Evolutionary conservation across 2,888 invertebrate genomes (phyloP).

Genomic region (Machimus rusticus): DNA sequence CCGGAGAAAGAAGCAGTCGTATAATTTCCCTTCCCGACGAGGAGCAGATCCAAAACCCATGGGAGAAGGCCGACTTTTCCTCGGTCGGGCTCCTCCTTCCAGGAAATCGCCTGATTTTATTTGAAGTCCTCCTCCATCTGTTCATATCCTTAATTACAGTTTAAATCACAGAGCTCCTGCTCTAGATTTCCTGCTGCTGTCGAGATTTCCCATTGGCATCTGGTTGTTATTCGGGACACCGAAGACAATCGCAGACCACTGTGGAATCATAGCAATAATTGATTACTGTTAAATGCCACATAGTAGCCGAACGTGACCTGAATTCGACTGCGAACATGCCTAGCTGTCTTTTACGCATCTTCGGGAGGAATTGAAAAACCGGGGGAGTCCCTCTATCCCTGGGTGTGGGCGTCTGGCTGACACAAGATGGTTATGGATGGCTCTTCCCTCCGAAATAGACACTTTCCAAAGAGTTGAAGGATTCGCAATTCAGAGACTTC

Average conservation of each 20-base stretch:
- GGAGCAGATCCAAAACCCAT: not conserved
- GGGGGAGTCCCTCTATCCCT: not conserved
- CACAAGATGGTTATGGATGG: not conserved
- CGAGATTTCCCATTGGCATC: not conserved
- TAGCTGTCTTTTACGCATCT: slow-evolving; percentile 29
- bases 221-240: slow-evolving; percentile 16
- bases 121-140: slow-evolving; percentile 5
- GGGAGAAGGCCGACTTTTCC: not conserved
- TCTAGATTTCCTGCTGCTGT: slow-evolving; percentile 1
- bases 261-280: slow-evolving; percentile 35
- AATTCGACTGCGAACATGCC: not conserved
- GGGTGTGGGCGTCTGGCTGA: not conserved
- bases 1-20: not conserved
- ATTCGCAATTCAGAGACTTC: not conserved
- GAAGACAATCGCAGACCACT: not conserved
- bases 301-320: slow-evolving; percentile 28
- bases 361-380: not conserved
- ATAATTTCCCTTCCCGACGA: not conserved
- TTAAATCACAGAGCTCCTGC: slow-evolving; percentile 23
- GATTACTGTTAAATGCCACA: slow-evolving; percentile 38
- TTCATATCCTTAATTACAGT: slow-evolving; percentile 36
- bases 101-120: not conserved
- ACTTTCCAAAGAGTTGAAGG: not conserved
- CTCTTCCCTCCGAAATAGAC: slow-evolving; percentile 4
- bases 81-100: not conserved